Base-by-base conservation (phyloP, 2,888 invertebrate genomes). In the Andrena dorsata region DNA sequence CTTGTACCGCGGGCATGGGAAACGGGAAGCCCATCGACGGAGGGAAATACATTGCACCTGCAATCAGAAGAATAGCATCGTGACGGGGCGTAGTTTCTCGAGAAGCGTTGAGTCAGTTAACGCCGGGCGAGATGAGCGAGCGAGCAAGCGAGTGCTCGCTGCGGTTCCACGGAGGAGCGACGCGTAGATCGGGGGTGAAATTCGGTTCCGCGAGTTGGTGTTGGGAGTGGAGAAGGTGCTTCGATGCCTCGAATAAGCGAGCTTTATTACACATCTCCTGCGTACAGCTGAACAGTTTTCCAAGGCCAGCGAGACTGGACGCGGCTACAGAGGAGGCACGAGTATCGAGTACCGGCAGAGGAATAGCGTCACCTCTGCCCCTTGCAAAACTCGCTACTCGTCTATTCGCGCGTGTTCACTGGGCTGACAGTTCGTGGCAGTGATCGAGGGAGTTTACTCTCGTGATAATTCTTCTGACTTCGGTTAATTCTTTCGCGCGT, bases 11-110 rank as follows among this genome's bases (percentile, higher is more conserved):
- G 20, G 65, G 51, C 64, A 26, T 10, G 8, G 6, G 13, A 30
- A 32, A 61, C 26, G n/a, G 65, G 6, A 51, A 80, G 13, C 32
- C 41, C 47, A 64, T 8, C 8, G 65, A 26, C 26, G 51, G 5
- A 23, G 60, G 35, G 7, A 68, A 63, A 63, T 66, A 74, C 60
- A 80, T 58, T 20, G 41, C 2, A 23, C 76, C 86, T 86, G 86
- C 58, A 86, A 86, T 51, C 86, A 86, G 32, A 86, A 78, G 28
- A 32, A 35, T n/a, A 53, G 41, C 20, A 58, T 61, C 58, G 66
- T 63, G 65, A 76, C 72, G 63, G 56, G 56, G 58, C 26, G 26
- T 1, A 8, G 26, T 49, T 32, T 6, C 16, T 20, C 20, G 0
- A 8, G n/a, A 2, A 5, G 1, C 13, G 8, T 0, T 8, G 8